These are phyloP conservation scores for Pandemis heparana DNA, from an alignment of 2,888 invertebrate species.

Conservation along the genomic window DNA sequence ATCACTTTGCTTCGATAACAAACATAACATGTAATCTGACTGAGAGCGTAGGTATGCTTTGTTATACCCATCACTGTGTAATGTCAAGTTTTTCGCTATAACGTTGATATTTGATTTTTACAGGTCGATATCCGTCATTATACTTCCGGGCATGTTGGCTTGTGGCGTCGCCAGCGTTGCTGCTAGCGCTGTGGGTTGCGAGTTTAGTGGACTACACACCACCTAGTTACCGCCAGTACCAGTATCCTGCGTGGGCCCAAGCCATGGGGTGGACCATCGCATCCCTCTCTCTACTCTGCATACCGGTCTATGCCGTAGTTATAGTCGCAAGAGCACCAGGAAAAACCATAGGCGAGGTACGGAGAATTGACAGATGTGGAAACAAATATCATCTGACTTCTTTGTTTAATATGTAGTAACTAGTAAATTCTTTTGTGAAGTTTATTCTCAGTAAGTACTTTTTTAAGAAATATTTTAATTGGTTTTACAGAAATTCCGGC, in stretches of 20 bases:
- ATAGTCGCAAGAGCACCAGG: constrained; percentile 90
- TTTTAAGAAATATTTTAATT: neutral
- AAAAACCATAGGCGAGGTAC: constrained; percentile 89
- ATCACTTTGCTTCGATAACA: neutral
- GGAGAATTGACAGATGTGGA: constrained; percentile 35
- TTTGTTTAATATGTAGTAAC: neutral
- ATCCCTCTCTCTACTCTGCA: constrained; percentile 92
- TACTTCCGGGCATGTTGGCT: constrained; percentile 96
- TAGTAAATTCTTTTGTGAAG: neutral
- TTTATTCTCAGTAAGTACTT: neutral
- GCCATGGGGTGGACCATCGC: constrained; percentile 95
- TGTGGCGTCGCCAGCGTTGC: constrained; percentile 91
- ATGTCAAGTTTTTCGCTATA: neutral
- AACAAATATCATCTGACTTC: neutral
- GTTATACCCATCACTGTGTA: neutral
- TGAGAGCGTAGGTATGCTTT: neutral
- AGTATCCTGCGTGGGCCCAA: constrained; percentile 94
- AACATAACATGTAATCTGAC: neutral
- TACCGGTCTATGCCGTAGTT: constrained; percentile 92
- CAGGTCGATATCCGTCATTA: constrained; percentile 88
- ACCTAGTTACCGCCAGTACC: constrained; percentile 93
- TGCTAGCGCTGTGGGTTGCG: constrained; percentile 95
- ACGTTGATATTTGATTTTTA: constrained; percentile 43
- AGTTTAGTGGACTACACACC: constrained; percentile 95
- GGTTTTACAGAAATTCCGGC: constrained; percentile 89